These are phyloP conservation scores for Platynereis dumerilii DNA, from an alignment of 2,888 invertebrate species.

Conservation along the genomic window DNA sequence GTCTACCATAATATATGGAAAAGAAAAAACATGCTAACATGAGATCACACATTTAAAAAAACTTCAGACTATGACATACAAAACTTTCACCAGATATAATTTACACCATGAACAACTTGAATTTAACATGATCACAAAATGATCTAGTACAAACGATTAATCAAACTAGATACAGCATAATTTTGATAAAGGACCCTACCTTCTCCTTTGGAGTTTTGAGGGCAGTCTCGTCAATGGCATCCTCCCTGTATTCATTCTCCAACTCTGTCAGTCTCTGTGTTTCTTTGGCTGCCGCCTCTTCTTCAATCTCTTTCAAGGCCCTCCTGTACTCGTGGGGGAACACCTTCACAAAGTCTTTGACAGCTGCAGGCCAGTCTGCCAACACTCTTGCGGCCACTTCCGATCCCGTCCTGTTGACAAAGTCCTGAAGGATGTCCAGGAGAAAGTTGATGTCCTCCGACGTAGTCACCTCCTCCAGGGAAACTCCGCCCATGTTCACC, in stretches of 20 bases:
- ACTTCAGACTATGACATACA: too few species aligned
- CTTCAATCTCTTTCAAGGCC: conserved; percentile 76
- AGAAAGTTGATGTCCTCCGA: conserved; percentile 81
- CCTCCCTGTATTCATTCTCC: conserved; percentile 41
- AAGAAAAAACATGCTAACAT: too few species aligned
- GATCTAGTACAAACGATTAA: too few species aligned
- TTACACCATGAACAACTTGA: too few species aligned
- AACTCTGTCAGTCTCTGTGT: conserved; percentile 33
- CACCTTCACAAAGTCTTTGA: conserved; percentile 86
- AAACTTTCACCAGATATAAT: too few species aligned
- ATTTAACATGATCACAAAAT: too few species aligned
- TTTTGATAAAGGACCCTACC: conserved; percentile 18
- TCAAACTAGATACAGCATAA: too few species aligned
- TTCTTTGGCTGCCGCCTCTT: conserved; percentile 44
- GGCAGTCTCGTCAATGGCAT: conserved; percentile 32
- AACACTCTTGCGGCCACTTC: conserved; percentile 81
- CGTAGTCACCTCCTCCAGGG: conserved; percentile 80
- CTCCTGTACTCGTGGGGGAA: conserved; percentile 97
- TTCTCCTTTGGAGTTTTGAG: conserved; percentile 23
- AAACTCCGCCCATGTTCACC: conserved; percentile 96
- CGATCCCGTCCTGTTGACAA: conserved; percentile 86
- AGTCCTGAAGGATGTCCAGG: conserved; percentile 80
- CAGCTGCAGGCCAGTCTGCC: conserved; percentile 78
- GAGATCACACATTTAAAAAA: too few species aligned
- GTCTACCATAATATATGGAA: too few species aligned